These are phyloP conservation scores for Bos indicus DNA, from an alignment of 2,113 vertebrate genomes.

Conservation along the genomic window DNA sequence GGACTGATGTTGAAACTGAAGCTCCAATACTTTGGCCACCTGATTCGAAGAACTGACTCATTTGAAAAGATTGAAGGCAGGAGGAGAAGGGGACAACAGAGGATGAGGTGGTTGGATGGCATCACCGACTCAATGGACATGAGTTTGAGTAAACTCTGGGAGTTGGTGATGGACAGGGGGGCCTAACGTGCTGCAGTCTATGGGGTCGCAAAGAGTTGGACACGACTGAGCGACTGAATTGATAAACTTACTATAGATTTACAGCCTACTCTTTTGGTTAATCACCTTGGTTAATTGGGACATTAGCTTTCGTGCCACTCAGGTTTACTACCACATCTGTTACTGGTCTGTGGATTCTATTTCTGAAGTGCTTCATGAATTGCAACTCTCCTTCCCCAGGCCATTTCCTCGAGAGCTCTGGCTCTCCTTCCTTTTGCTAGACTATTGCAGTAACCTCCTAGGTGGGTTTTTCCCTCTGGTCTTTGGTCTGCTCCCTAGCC, in stretches of 20 bases:
- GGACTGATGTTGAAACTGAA: not conserved
- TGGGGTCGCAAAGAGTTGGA: not conserved
- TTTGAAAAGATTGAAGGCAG: not conserved
- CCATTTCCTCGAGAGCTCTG: not conserved
- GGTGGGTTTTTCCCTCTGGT: not conserved
- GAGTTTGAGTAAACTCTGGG: not conserved
- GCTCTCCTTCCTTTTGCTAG: not conserved
- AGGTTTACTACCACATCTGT: too few relatives aligned
- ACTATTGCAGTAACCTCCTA: not conserved
- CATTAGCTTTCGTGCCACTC: not conserved
- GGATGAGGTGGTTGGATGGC: not conserved
- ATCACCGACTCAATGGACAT: not conserved
- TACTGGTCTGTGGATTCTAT: not conserved
- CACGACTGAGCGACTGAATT: accelerated
- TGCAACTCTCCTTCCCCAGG: too few relatives aligned
- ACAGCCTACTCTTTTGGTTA: not conserved
- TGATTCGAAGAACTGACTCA: not conserved
- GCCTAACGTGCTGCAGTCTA: not conserved
- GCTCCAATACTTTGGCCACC: not conserved
- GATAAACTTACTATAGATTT: not conserved
- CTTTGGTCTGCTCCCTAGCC: not conserved
- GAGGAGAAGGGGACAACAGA: not conserved
- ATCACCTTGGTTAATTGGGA: not conserved
- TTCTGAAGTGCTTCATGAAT: not conserved
- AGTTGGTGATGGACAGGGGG: not conserved